Conservation (phyloP, 2,113 vertebrate species). For the Todiramphus chloris region DNA sequence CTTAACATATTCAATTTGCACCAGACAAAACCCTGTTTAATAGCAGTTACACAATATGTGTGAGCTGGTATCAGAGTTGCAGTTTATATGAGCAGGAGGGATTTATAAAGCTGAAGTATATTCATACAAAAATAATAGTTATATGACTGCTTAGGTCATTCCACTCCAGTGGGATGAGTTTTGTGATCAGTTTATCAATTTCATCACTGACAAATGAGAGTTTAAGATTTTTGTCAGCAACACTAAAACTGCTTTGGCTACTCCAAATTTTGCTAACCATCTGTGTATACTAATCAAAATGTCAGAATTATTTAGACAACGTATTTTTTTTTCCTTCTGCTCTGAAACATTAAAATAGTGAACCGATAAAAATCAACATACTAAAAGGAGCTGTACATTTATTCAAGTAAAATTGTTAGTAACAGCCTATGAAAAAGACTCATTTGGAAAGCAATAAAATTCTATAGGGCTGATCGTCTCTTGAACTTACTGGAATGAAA, state of each 20-base stretch:
- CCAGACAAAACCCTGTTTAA: slow-evolving; percentile 48
- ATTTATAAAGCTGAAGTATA: slow-evolving; percentile 25
- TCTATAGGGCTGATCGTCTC: not conserved
- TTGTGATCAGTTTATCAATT: slow-evolving; percentile 53
- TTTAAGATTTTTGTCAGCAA: slow-evolving; percentile 38
- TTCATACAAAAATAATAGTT: slow-evolving; percentile 46
- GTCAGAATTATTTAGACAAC: slow-evolving; percentile 42
- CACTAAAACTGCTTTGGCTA: slow-evolving; percentile 51
- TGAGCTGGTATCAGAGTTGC: not conserved
- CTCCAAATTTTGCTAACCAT: slow-evolving; percentile 36
- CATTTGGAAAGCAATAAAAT: not conserved
- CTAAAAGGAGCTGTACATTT: not conserved
- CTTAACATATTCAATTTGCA: slow-evolving; percentile 43
- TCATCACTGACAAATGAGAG: slow-evolving; percentile 20
- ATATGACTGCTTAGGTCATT: not conserved
- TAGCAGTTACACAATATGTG: slow-evolving; percentile 2
- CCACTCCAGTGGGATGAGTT: not conserved
- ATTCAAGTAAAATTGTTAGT: slow-evolving; percentile 9
- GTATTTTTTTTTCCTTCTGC: slow-evolving; percentile 29
- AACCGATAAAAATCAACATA: not conserved
- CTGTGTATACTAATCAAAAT: slow-evolving; percentile 39
- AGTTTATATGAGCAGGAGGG: slow-evolving; percentile 8
- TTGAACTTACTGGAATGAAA: not conserved
- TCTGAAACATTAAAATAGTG: slow-evolving; percentile 28
- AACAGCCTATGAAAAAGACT: not conserved